A percentile compares a stretch with the other conserved stretches of the same genome.
Conservation (phyloP, 2,888 invertebrate genomes). For the Diachrysia chrysitis region DNA sequence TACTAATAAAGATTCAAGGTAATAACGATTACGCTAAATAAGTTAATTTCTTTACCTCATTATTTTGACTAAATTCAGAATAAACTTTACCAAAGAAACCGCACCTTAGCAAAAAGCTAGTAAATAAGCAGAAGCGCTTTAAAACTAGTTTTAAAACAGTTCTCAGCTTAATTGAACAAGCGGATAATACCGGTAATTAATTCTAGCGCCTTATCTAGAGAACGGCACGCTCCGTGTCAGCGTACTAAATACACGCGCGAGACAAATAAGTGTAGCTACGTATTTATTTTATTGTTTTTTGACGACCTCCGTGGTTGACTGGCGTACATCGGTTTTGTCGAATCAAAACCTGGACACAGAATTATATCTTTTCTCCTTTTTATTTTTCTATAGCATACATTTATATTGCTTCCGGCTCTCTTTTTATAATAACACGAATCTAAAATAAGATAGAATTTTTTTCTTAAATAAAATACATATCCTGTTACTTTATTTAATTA, state of each 20-base stretch:
- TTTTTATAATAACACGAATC: too few species aligned
- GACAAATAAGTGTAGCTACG: not conserved
- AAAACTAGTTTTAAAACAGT: constrained; percentile 41
- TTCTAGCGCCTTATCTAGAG: constrained; percentile 30
- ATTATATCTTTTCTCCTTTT: too few species aligned
- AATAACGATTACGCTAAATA: too few species aligned
- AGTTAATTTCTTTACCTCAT: too few species aligned
- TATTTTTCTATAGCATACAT: too few species aligned
- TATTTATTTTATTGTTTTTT: not conserved
- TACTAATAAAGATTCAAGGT: too few species aligned
- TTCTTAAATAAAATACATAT: not conserved
- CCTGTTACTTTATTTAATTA: not conserved
- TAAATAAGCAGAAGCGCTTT: constrained; percentile 17
- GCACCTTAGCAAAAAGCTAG: constrained; percentile 28
- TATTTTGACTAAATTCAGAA: not conserved
- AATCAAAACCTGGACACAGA: too few species aligned
- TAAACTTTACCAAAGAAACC: not conserved
- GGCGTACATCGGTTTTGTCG: too few species aligned
- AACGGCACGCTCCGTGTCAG: constrained; percentile 9
- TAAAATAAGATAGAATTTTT: not conserved
- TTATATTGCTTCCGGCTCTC: too few species aligned
- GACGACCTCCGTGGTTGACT: too few species aligned
- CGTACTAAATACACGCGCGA: not conserved
- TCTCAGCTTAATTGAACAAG: constrained; percentile 38
- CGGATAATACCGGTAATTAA: constrained; percentile 46